Conservation (phyloP, 1,140 invertebrate genomes). For the Drosophila mayri region DNA sequence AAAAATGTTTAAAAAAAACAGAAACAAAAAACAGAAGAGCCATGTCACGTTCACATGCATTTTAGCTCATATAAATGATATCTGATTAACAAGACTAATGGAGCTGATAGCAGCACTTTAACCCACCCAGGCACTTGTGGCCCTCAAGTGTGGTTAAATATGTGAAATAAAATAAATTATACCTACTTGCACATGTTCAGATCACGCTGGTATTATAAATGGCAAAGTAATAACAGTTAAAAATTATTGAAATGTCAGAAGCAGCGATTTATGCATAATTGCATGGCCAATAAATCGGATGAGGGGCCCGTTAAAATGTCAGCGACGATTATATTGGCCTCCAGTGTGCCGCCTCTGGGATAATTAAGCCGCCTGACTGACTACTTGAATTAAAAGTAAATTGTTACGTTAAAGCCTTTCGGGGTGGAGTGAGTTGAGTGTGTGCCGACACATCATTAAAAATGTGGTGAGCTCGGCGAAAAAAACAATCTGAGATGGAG, state of each 20-base stretch:
- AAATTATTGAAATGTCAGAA: constrained; percentile 70
- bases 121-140: not conserved
- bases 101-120: constrained; percentile 5
- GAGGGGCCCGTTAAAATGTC: constrained; percentile 62
- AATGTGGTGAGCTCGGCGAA: constrained; percentile 61
- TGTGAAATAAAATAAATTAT: constrained; percentile 11
- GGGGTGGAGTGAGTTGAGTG: not conserved
- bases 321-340: constrained; percentile 63
- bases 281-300: constrained; percentile 62
- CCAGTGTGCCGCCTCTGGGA: constrained; percentile 44
- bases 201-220: constrained; percentile 41
- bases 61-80: not conserved
- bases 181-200: constrained; percentile 3
- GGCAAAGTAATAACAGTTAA: constrained; percentile 64
- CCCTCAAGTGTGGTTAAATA: constrained; percentile 10
- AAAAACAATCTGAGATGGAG: constrained; percentile 24
- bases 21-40: not conserved
- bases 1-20: too few relatives aligned
- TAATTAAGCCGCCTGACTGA: constrained; percentile 53
- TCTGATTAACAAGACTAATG: constrained; percentile 25
- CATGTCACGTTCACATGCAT: not conserved
- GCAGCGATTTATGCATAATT: constrained; percentile 63
- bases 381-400: constrained; percentile 53
- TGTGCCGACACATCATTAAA: constrained; percentile 46
- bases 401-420: constrained; percentile 51